These are phyloP conservation scores for Poecilus cupreus DNA, from an alignment of 2,888 invertebrate species.

Conservation along the genomic window DNA sequence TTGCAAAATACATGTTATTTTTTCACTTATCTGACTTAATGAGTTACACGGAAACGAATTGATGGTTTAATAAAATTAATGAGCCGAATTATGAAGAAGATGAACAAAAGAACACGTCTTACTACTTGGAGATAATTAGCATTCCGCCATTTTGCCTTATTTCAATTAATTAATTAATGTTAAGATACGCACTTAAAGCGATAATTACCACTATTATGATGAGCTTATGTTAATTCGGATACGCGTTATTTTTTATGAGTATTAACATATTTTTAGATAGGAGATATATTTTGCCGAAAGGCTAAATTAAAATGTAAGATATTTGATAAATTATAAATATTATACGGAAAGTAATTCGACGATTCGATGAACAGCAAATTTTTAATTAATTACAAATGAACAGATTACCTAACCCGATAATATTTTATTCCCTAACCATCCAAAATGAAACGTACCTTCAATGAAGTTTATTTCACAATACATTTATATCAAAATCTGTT, in stretches of 20 bases:
- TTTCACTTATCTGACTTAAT: neutral
- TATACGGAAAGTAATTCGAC: no score
- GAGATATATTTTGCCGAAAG: no score
- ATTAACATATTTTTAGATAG: neutral
- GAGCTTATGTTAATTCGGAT: neutral
- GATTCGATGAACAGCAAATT: no score
- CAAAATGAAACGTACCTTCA: no score
- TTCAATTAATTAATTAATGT: conserved; percentile 34
- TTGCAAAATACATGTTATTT: conserved; percentile 11
- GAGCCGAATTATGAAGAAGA: neutral
- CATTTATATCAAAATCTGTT: no score
- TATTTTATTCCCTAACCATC: no score
- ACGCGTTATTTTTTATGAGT: conserved; percentile 2
- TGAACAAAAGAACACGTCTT: conserved; percentile 31
- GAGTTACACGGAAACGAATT: neutral
- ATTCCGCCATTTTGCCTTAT: conserved; percentile 17
- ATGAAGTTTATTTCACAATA: no score
- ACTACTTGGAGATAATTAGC: conserved; percentile 13
- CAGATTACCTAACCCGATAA: no score
- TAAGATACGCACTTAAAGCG: conserved; percentile 11
- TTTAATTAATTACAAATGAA: no score
- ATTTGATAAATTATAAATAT: no score
- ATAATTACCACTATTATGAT: conserved; percentile 13
- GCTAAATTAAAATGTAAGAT: no score
- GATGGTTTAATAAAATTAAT: conserved; percentile 31